phyloP scores from a whole-genome alignment of 1,140 invertebrate genomes.

The Linepithema humile region DNA sequence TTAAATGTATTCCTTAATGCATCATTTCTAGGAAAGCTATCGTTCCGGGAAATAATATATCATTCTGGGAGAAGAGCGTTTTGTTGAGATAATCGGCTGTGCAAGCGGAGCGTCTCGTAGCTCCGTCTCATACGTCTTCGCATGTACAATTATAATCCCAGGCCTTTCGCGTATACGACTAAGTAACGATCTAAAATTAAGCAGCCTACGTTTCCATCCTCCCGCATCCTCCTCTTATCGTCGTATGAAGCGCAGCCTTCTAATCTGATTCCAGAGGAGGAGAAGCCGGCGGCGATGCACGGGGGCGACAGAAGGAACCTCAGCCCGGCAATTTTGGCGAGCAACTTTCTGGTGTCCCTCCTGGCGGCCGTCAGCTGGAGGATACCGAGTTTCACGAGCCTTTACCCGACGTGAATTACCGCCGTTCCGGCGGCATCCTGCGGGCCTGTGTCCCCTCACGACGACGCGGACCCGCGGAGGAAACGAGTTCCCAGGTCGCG shows the following conservation, averaged over 20 bases:
- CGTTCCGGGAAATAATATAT: no score
- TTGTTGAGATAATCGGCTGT: not conserved
- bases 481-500: slow-evolving; percentile 37
- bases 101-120: not conserved
- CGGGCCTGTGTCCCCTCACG: slow-evolving; percentile 8
- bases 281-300: slow-evolving; percentile 85
- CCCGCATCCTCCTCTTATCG: not conserved
- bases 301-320: slow-evolving; percentile 83
- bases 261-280: slow-evolving; percentile 80
- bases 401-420: slow-evolving; percentile 82
- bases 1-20: not conserved
- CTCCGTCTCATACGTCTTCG: not conserved
- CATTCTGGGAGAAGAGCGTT: no score
- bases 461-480: slow-evolving; percentile 19
- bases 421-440: not conserved
- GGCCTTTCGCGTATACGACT: not conserved
- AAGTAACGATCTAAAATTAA: not conserved
- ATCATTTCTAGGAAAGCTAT: not conserved
- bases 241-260: slow-evolving; percentile 60
- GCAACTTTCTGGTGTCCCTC: slow-evolving; percentile 82
- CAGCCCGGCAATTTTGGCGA: slow-evolving; percentile 81
- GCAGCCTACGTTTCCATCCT: not conserved
- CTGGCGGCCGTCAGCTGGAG: slow-evolving; percentile 82
- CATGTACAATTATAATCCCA: not conserved
- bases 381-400: slow-evolving; percentile 82